These are phyloP conservation scores for Macaca nemestrina DNA, from an alignment of 2,113 vertebrate genomes.

Conservation along the genomic window DNA sequence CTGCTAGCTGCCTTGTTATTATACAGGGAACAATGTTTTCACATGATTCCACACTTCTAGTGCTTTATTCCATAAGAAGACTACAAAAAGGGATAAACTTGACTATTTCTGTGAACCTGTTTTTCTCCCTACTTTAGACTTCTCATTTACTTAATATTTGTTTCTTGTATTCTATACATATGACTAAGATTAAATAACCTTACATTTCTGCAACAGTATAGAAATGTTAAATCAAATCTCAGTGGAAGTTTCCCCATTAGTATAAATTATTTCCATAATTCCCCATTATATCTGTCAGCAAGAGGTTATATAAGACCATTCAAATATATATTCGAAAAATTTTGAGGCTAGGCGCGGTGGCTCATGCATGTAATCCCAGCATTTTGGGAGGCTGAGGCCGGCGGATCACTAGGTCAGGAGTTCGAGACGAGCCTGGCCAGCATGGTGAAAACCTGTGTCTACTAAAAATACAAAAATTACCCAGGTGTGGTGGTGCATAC, in stretches of 20 bases:
- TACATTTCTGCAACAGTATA: neutral
- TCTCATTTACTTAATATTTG: neutral
- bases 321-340: neutral
- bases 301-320: neutral
- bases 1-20: neutral
- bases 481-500: no score
- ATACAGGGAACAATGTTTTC: neutral
- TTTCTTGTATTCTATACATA: neutral
- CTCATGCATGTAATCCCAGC: no score
- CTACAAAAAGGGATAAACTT: neutral
- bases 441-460: no score
- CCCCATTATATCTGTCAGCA: conserved; percentile 9
- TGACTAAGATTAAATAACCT: conserved; percentile 34
- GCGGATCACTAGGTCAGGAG: no score
- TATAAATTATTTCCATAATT: conserved; percentile 38
- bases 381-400: no score
- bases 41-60: neutral
- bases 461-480: no score
- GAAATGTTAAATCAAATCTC: neutral
- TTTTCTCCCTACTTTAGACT: neutral
- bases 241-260: neutral
- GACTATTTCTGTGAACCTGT: neutral
- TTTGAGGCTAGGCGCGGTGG: neutral
- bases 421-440: no score
- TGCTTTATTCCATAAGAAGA: neutral